Evolutionary conservation across 2,888 invertebrate genomes (phyloP), one percentile per base, ranked within the genome.

Genomic region (Gibbula magus): DNA sequence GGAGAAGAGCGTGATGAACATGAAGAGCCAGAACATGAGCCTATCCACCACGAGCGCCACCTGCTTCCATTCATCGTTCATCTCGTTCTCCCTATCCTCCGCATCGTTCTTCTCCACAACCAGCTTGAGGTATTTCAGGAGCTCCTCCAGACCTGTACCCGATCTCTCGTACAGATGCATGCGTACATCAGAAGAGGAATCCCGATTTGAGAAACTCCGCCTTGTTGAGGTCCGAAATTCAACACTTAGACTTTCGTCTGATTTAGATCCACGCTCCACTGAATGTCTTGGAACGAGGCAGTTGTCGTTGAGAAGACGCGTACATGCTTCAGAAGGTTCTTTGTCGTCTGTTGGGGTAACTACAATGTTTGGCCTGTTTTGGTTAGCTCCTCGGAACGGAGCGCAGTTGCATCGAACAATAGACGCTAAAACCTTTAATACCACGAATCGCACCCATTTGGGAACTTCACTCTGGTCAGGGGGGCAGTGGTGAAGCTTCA

Each of bases 21-120:
- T 82, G 82, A 91, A 92, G 25, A 88, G 91, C 90, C 80, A n/a
- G n/a, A n/a, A n/a, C n/a, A n/a, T n/a, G n/a, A n/a, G n/a, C n/a
- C n/a, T n/a, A n/a, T n/a, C n/a, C n/a, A n/a, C n/a, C n/a, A n/a
- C n/a, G n/a, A n/a, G n/a, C n/a, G n/a, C n/a, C n/a, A n/a, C n/a
- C n/a, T 90, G 89, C 79, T 91, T 90, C 92, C 92, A 92, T 79
- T 92, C 92, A 70, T 89, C 89, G 53, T 88, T 85, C n/a, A 91
- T 84, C n/a, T 89, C 90, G 39, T 82, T 83, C 77, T 89, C 88
- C 5, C 81, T 81, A 61, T 91, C 91, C 66, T 89, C 88, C 22
- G 88, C 87, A 53, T 91, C 91, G 74, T 87, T 84, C 79, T 90
- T 90, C 67, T 88, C 86, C 7, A 91, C 90, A 77, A 92, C 84